phyloP scores from a whole-genome alignment of 2,113 vertebrate genomes.

The Oreochromis spilurus region DNA sequence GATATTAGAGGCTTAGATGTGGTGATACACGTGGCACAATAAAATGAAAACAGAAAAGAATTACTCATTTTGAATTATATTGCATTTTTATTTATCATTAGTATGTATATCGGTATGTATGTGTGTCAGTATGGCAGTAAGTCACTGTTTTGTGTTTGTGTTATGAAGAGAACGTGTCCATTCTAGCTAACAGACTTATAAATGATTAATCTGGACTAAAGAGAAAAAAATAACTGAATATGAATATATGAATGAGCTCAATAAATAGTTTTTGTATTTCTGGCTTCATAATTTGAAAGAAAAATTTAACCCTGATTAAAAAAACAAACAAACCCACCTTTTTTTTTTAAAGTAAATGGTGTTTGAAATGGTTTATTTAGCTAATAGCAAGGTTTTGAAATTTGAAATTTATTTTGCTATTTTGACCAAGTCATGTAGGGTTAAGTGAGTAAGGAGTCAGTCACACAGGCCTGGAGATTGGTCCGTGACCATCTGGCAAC shows the following conservation, averaged over 20 bases:
- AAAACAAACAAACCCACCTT: not conserved
- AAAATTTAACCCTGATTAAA: not conserved
- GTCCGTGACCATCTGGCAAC: not conserved
- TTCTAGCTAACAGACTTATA: not conserved
- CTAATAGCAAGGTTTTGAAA: not conserved
- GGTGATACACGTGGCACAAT: conserved; percentile 24
- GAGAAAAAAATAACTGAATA: not conserved
- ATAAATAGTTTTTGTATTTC: not conserved
- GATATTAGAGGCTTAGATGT: not conserved
- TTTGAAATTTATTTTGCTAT: not conserved
- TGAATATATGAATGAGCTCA: not conserved
- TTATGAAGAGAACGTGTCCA: not conserved
- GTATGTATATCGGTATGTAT: not conserved
- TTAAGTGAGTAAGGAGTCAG: not conserved
- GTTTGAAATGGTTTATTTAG: not conserved
- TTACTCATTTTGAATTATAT: not conserved
- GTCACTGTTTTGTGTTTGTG: not conserved
- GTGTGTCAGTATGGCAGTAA: not conserved
- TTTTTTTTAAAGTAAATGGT: not conserved
- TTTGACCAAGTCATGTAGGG: not conserved
- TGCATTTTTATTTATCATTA: not conserved
- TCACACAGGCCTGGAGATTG: not conserved
- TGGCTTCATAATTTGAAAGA: not conserved
- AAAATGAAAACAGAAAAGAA: not conserved
- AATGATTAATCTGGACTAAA: not conserved